Evolutionary conservation across 2,113 vertebrate genomes (phyloP).

Genomic region (Platycercus adscitus): DNA sequence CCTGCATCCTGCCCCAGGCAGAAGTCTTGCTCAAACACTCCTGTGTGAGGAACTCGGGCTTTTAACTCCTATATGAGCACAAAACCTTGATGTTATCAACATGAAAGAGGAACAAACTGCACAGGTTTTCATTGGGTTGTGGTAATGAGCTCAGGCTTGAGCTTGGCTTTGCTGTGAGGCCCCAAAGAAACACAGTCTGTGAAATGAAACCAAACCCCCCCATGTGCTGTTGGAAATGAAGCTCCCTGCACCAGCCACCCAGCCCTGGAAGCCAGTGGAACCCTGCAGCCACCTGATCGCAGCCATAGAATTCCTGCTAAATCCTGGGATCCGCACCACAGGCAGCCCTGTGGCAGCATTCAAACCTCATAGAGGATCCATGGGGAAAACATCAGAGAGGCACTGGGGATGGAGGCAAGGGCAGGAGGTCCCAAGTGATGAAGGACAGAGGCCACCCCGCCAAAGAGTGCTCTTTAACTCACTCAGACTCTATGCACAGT

Average conservation of each 20-base stretch:
- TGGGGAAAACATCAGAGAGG: not conserved
- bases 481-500: accelerated
- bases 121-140: not conserved
- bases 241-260: not conserved
- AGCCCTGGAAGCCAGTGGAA: not conserved
- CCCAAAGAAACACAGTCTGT: not conserved
- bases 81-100: not conserved
- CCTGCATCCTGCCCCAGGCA: not conserved
- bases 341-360: not conserved
- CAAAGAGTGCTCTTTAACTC: not conserved
- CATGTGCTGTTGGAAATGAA: accelerated
- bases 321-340: not conserved
- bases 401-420: not conserved
- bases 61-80: not conserved
- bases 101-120: not conserved
- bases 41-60: not conserved
- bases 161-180: not conserved
- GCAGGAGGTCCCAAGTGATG: not conserved
- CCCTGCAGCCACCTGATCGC: not conserved
- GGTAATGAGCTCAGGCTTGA: not conserved
- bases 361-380: not conserved
- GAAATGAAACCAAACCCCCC: not conserved
- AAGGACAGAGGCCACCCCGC: not conserved
- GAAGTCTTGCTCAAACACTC: not conserved
- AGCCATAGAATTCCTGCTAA: not conserved